These are phyloP conservation scores for Sciaenops ocellatus DNA, from an alignment of 2,797 vertebrate genomes.

Conservation along the genomic window DNA sequence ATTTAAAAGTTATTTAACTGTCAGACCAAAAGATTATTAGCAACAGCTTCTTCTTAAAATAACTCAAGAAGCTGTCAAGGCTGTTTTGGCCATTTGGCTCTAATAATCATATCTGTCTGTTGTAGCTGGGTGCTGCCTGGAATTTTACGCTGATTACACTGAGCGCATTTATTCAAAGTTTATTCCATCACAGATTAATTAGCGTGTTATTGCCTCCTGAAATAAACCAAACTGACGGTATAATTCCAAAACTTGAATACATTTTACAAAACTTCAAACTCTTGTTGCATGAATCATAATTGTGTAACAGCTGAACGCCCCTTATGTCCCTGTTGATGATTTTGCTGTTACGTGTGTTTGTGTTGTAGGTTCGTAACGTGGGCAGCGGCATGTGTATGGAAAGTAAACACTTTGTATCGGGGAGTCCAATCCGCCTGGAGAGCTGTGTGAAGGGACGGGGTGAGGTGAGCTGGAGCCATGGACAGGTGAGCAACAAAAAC, in stretches of 20 bases:
- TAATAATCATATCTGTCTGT: conserved; percentile 5
- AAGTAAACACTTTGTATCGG: conserved; percentile 91
- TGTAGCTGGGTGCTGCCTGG: conserved; percentile 1
- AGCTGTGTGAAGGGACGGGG: conserved; percentile 89
- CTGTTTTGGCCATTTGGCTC: neutral
- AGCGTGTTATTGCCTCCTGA: neutral
- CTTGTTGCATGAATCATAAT: neutral
- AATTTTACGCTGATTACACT: neutral
- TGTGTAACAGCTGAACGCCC: neutral
- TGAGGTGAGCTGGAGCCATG: conserved; percentile 91
- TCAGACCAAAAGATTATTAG: neutral
- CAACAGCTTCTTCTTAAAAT: conserved; percentile 11
- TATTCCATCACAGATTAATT: neutral
- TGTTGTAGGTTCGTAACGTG: conserved; percentile 88
- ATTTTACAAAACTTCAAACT: neutral
- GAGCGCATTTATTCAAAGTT: neutral
- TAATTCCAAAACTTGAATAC: neutral
- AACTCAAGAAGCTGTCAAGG: conserved; percentile 17
- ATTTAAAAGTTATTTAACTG: neutral
- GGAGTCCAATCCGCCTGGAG: conserved; percentile 91
- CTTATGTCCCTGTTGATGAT: neutral
- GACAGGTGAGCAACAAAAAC: conserved; percentile 86
- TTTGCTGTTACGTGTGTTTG: neutral
- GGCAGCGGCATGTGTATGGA: conserved; percentile 91
- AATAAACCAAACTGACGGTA: neutral